Evolutionary conservation across 2,797 vertebrate genomes (phyloP), one percentile per base, ranked within the genome.

Genomic region (Fratercula arctica): DNA sequence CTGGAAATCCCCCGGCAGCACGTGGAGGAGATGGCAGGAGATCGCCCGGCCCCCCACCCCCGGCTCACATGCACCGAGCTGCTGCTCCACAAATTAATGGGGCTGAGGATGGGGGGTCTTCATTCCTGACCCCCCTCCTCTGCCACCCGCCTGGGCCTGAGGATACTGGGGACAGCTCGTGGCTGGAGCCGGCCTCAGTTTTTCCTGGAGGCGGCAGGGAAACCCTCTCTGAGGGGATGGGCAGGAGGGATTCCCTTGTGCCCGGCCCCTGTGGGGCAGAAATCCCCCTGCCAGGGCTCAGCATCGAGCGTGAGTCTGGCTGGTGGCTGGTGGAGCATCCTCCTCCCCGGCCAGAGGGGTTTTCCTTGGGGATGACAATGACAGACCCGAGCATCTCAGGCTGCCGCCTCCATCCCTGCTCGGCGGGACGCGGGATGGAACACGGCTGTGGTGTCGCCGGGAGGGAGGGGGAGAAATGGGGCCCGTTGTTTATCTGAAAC

Each of bases 21-120:
- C 0, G 3, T 4, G 64, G 69, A 28, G 50, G 10, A 63, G 68
- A 41, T 0, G 4, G 23, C 63, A 79, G 87, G 61, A 74, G 28
- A 60, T 37, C 4, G 50, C 45, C 43, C 1, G 0, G 5, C 3
- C 51, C 79, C 60, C 53, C 2, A 8, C 19, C 19, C 45, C 19
- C 10, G 20, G 0, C 7, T 13, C 3, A 1, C 48, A 4, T 4
- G 23, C 23, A 1, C n/a, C 1, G 45, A 53, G 50, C 70, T 59
- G 60, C 45, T 50, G 87, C 59, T 78, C 35, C 67, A 0, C 33
- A 6, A 5, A 5, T 7, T 3, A 9, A 2, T 10, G 53, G 15
- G n/a, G 50, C 43, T 1, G 0, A 4, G 35, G 18, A 6, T n/a
- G 18, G 39, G 14, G 5, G 13, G n/a, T 56, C 54, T 43, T 69